phyloP scores from a whole-genome alignment of 1,140 invertebrate genomes.

The Zaprionus inermis region DNA sequence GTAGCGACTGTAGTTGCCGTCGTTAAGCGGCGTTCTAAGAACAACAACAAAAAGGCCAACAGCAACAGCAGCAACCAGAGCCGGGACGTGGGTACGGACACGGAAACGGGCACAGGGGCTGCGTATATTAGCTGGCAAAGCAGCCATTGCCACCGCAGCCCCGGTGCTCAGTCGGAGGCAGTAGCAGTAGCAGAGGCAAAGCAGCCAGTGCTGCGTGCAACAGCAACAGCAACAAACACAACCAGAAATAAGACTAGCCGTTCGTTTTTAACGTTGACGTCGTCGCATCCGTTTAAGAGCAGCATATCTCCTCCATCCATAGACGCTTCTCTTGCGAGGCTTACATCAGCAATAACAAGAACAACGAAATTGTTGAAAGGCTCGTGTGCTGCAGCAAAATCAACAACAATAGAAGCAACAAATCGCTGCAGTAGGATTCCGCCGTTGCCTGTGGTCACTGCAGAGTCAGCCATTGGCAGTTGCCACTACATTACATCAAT shows the following conservation, averaged over 20 bases:
- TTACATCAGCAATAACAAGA: slow-evolving; percentile 30
- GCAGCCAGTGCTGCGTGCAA: slow-evolving; percentile 30
- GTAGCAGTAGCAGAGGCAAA: slow-evolving; percentile 36
- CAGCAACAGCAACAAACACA: slow-evolving; percentile 16
- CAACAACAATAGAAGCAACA: slow-evolving; percentile 12
- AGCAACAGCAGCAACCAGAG: slow-evolving; percentile 28
- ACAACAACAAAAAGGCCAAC: slow-evolving; percentile 20
- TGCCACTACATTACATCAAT: slow-evolving; percentile 43
- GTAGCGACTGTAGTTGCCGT: slow-evolving; percentile 37
- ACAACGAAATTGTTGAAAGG: slow-evolving; percentile 44
- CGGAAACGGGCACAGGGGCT: slow-evolving; percentile 76
- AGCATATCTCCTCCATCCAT: slow-evolving; percentile 66
- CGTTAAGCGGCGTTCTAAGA: slow-evolving; percentile 27
- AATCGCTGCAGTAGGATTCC: slow-evolving; percentile 49
- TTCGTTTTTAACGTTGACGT: slow-evolving; percentile 39
- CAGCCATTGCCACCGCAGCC: slow-evolving; percentile 82
- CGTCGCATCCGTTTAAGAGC: slow-evolving; percentile 51
- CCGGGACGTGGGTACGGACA: slow-evolving; percentile 56
- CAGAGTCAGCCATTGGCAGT: slow-evolving; percentile 40
- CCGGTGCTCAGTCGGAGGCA: slow-evolving; percentile 74
- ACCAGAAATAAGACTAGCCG: slow-evolving; percentile 41
- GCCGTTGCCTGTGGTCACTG: slow-evolving; percentile 42
- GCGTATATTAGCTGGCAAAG: slow-evolving; percentile 79
- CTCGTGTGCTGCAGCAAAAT: slow-evolving; percentile 37
- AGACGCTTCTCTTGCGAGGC: slow-evolving; percentile 50